Percentiles rank a stretch among this genome's conserved stretches.
phyloP scores from a whole-genome alignment of 1,140 invertebrate species.

The Cherax destructor region DNA sequence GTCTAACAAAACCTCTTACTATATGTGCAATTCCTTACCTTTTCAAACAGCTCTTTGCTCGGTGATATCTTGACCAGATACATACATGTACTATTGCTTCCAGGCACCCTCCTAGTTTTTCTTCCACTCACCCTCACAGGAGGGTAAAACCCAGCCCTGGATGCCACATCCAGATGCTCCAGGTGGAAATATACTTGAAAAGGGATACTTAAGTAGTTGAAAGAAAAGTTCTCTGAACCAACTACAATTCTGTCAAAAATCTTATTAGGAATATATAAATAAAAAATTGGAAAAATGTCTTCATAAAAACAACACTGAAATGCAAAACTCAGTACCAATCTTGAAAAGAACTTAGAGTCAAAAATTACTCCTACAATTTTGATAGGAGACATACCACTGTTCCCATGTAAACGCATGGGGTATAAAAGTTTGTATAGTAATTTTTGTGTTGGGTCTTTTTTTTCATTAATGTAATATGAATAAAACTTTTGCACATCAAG shows the following conservation, averaged over 20 bases:
- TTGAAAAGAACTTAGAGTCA: not conserved
- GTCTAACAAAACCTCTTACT: too few relatives aligned
- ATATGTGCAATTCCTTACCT: constrained; percentile 8
- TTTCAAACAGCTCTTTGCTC: not conserved
- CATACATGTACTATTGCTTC: not conserved
- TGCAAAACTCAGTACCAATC: constrained; percentile 11
- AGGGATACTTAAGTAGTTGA: not conserved
- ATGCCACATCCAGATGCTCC: constrained; percentile 15
- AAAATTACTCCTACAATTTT: constrained; percentile 27
- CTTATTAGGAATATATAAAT: constrained; percentile 9
- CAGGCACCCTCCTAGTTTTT: too few relatives aligned
- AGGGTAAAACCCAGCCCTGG: constrained; percentile 14
- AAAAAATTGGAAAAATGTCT: constrained; percentile 23
- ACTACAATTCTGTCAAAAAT: not conserved
- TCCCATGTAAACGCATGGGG: not conserved
- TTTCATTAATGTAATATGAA: constrained; percentile 19
- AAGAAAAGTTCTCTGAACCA: not conserved
- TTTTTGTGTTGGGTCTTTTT: not conserved
- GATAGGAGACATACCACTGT: not conserved
- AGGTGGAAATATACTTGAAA: constrained; percentile 34
- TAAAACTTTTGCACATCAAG: constrained; percentile 35
- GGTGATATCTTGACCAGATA: constrained; percentile 39
- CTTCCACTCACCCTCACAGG: not conserved
- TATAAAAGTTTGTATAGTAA: constrained; percentile 2
- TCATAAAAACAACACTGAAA: constrained; percentile 42